Base-by-base conservation (phyloP, 2,888 invertebrate species). In the Lycocerus yunnanus region DNA sequence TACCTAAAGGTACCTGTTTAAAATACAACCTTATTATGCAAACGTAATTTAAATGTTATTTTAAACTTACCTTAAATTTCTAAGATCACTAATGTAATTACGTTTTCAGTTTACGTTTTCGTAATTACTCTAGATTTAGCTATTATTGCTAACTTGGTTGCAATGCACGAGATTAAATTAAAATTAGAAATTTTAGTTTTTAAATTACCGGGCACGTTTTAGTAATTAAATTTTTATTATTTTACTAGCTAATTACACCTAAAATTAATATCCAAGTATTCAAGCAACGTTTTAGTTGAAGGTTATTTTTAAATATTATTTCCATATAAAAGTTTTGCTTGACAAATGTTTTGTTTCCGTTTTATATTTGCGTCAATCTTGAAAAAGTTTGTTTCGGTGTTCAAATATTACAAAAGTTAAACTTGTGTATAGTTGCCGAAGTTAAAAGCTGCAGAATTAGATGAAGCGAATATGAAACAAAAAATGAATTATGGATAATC, bases 401-500 rank as follows among this genome's bases (percentile, higher is more conserved):
- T 43, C n/a, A n/a, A 43, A 43, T 43, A 43, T 43, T 43, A 43
- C 43, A 43, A 43, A 43, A 43, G 43, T 43, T 43, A 43, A n/a
- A n/a, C 43, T 43, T n/a, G 43, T 43, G 8, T 43, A n/a, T n/a
- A 43, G 43, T 43, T 43, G 43, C n/a, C 61, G 20, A 63, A 63
- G 61, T 63, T 63, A 63, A 18, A 63, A 18, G 16, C 61, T 11
- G 20, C 11, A 43, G 61, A 20, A 63, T 63, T n/a, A 63, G 20
- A 63, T 63, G 61, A 63, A 18, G 61, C 61, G 61, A 63, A 63
- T 63, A 63, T 18, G 16, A 63, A 63, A 20, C 20, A 15, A 63
- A 63, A 63, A 63, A 18, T 63, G 61, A 63, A 63, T 63, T 63
- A 63, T 63, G 61, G 61, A 63, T 63, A 63, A 63, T 63, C 61